Conservation (phyloP, 2,797 vertebrate genomes). For the Brachymystax lenok region DNA sequence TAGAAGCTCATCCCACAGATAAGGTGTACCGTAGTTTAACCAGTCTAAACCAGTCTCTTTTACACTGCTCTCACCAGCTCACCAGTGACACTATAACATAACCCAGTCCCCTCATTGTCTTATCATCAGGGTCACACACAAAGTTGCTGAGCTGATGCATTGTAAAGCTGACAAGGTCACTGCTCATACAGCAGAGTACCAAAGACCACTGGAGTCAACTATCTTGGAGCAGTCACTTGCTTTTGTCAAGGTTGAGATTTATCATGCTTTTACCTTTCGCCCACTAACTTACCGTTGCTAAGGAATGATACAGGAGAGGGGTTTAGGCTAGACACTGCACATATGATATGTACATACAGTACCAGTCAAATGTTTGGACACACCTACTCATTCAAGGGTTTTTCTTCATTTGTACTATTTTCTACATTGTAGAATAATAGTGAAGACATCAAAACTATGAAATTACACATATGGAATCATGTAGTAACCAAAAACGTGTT, state of each 20-base stretch:
- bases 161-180: not conserved
- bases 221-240: not conserved
- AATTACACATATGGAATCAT: too few species aligned
- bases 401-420: too few species aligned
- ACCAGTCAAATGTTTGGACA: too few species aligned
- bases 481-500: too few species aligned
- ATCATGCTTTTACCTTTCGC: constrained; percentile 32
- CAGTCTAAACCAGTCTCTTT: constrained; percentile 13
- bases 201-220: constrained; percentile 24
- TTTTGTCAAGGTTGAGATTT: not conserved
- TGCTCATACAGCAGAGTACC: not conserved
- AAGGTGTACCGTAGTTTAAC: not conserved
- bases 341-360: not conserved
- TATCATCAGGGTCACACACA: constrained; percentile 29
- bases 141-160: not conserved
- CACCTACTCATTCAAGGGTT: too few species aligned
- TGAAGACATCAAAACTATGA: too few species aligned
- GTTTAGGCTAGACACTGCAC: not conserved
- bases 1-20: not conserved
- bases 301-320: too few species aligned
- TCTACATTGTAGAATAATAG: too few species aligned
- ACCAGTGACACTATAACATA: not conserved
- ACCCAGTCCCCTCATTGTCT: not conserved
- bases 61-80: not conserved
- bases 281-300: constrained; percentile 30